Percentiles rank a stretch among this genome's conserved stretches.
Evolutionary conservation across 2,888 invertebrate species (phyloP).

Genomic region (Patella pellucida): DNA sequence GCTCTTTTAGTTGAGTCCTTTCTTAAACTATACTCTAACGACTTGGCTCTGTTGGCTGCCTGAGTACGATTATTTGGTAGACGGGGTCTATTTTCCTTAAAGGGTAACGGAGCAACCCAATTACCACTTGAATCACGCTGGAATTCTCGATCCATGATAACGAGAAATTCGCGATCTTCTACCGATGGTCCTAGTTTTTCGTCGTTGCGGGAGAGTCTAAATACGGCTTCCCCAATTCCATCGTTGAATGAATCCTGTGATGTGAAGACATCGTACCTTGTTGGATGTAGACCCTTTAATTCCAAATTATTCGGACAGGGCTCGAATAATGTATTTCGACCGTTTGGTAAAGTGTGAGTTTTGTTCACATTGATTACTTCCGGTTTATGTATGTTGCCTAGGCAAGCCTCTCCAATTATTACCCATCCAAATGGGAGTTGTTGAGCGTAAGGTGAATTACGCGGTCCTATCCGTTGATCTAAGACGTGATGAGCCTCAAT

Average conservation of each 20-base stretch:
- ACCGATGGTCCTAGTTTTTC: constrained; percentile 28
- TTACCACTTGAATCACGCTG: constrained; percentile 24
- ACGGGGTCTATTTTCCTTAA: constrained; percentile 20
- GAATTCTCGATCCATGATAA: constrained; percentile 30
- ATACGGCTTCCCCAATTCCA: too few species aligned
- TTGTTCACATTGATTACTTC: too few species aligned
- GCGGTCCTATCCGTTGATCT: constrained; percentile 28
- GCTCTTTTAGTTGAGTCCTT: constrained; percentile 26
- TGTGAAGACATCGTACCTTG: too few species aligned
- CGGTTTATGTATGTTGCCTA: too few species aligned
- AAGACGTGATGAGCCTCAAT: constrained; percentile 31
- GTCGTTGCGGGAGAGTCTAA: too few species aligned
- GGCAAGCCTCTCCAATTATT: too few species aligned
- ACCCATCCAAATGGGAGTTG: constrained; percentile 24
- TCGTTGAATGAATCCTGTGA: too few species aligned
- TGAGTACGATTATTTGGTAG: constrained; percentile 34
- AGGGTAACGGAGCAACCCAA: constrained; percentile 39
- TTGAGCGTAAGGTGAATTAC: constrained; percentile 31
- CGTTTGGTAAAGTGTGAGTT: too few species aligned
- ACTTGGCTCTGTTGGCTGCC: constrained; percentile 29
- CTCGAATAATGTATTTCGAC: too few species aligned
- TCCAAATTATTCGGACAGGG: too few species aligned
- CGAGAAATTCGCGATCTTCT: constrained; percentile 34
- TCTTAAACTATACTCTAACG: constrained; percentile 27
- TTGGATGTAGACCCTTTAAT: too few species aligned